phyloP scores from a whole-genome alignment of 1,140 invertebrate species.

The Heliconius melpomene region DNA sequence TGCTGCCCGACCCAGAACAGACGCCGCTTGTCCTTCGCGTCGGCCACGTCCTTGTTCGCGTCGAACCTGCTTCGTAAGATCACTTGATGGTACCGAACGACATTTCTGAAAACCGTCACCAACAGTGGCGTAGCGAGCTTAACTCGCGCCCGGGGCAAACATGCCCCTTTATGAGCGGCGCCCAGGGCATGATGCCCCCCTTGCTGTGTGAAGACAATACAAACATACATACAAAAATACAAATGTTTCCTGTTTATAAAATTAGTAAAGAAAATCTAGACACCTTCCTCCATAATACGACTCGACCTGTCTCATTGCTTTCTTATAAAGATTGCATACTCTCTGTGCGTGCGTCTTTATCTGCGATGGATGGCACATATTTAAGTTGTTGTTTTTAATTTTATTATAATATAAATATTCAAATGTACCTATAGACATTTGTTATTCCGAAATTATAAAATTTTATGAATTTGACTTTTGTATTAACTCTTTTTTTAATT shows the following conservation, averaged over 20 bases:
- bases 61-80: conserved; percentile 60
- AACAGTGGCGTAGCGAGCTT: too few relatives aligned
- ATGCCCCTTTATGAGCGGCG: too few relatives aligned
- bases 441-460: too few relatives aligned
- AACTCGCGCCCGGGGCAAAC: too few relatives aligned
- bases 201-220: too few relatives aligned
- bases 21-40: conserved; percentile 61
- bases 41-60: conserved; percentile 52
- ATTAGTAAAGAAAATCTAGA: conserved; percentile 15
- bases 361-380: conserved; percentile 46
- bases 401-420: too few relatives aligned
- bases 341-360: conserved; percentile 62
- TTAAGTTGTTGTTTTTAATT: not conserved
- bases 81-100: conserved; percentile 65
- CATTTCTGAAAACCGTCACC: conserved; percentile 35
- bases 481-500: too few relatives aligned
- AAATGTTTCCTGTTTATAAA: too few relatives aligned
- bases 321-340: conserved; percentile 70
- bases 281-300: conserved; percentile 60
- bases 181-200: too few relatives aligned
- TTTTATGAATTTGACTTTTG: too few relatives aligned
- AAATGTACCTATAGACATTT: too few relatives aligned
- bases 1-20: conserved; percentile 60
- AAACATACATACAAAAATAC: too few relatives aligned
- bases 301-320: conserved; percentile 56